A percentile compares a stretch with the other conserved stretches of the same genome.
phyloP scores from a whole-genome alignment of 2,888 invertebrate species.

The Epiblema foenella region DNA sequence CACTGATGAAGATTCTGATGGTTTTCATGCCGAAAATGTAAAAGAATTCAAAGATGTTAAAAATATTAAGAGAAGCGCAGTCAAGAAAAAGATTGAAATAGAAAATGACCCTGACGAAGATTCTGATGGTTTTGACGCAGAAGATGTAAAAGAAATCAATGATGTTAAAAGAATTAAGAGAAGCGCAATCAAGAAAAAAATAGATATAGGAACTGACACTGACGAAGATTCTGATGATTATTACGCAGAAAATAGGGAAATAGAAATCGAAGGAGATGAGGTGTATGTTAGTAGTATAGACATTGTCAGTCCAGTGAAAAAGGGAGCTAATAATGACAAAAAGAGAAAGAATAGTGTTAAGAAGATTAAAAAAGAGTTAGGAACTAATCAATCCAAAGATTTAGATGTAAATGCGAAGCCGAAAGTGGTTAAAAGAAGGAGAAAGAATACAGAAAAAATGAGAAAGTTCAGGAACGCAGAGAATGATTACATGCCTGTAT shows the following conservation, averaged over 20 bases:
- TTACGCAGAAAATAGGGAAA: not conserved
- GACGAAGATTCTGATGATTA: constrained; percentile 1
- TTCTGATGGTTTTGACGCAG: not conserved
- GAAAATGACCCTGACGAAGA: not conserved
- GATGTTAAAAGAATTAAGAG: not conserved
- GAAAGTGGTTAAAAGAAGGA: constrained; percentile 1
- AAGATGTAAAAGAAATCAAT: not conserved
- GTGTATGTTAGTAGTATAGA: not conserved
- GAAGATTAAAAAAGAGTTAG: not conserved
- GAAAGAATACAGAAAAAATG: not conserved
- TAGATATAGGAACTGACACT: not conserved
- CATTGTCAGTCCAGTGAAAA: not conserved
- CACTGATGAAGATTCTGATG: not conserved
- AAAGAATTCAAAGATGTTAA: not conserved
- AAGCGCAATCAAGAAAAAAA: not conserved
- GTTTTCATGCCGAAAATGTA: not conserved
- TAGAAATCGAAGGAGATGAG: not conserved
- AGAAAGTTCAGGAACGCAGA: constrained; percentile 19
- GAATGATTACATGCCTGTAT: constrained; percentile 21
- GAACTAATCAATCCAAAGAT: not conserved
- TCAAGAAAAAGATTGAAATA: not conserved
- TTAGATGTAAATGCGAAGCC: not conserved
- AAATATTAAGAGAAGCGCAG: not conserved
- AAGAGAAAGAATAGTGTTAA: not conserved
- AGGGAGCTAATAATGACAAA: not conserved